These are phyloP conservation scores for Trematocara stigmaticum DNA, from an alignment of 2,113 vertebrate species.

Conservation along the genomic window DNA sequence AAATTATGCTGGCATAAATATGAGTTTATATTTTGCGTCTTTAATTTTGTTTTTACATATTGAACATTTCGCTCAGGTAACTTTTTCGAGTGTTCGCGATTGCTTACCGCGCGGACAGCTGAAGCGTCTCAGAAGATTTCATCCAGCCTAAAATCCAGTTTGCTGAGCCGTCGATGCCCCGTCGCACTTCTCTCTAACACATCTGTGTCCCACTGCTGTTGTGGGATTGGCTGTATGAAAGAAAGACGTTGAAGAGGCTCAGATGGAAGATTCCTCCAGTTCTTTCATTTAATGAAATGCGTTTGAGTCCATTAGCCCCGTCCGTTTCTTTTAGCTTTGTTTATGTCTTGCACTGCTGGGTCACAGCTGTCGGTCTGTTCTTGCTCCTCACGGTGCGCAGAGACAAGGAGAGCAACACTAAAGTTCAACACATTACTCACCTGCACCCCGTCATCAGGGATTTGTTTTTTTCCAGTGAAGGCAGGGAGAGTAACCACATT, in stretches of 20 bases:
- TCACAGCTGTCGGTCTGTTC: not conserved
- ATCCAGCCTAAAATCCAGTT: not conserved
- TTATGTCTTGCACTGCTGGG: not conserved
- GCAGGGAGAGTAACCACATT: not conserved
- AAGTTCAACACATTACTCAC: not conserved
- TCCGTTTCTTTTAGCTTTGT: not conserved
- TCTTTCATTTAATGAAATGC: not conserved
- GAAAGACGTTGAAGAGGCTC: not conserved
- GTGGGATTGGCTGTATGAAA: not conserved
- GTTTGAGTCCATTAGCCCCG: not conserved
- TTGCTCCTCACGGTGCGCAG: not conserved
- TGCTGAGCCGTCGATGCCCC: not conserved
- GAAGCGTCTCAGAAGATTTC: not conserved
- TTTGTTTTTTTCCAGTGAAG: not conserved
- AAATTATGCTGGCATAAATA: not conserved
- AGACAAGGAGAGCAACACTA: not conserved
- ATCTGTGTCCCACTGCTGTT: not conserved
- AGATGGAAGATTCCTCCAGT: not conserved
- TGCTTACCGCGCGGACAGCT: not conserved
- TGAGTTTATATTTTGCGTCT: not conserved
- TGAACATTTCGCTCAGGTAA: slow-evolving; percentile 49
- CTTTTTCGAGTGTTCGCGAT: not conserved
- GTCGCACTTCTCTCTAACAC: not conserved
- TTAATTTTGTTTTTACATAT: not conserved
- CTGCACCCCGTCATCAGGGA: not conserved